A percentile compares a stretch with the other conserved stretches of the same genome.
phyloP scores from a whole-genome alignment of 2,888 invertebrate species.

The Mythimna impura region DNA sequence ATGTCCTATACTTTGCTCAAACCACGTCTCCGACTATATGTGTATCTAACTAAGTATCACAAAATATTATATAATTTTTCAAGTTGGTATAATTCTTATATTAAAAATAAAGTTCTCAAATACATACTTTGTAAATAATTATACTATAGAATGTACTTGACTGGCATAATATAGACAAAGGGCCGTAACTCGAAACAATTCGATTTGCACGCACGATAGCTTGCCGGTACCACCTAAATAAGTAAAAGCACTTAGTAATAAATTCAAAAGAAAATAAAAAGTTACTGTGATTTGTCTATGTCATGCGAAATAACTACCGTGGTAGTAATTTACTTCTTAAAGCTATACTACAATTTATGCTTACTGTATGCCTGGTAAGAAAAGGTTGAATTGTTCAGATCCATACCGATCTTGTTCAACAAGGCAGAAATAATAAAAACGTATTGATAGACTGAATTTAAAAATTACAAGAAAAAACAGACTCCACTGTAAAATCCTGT shows the following conservation, averaged over 20 bases:
- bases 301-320: conserved; percentile 21
- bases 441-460: conserved; percentile 2
- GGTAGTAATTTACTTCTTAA: conserved; percentile 30
- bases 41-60: conserved; percentile 2
- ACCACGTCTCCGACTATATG: not conserved
- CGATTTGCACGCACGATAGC: conserved; percentile 40
- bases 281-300: conserved; percentile 26
- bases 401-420: not conserved
- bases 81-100: not conserved
- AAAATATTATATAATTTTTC: not conserved
- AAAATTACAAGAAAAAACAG: not conserved
- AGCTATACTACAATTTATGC: conserved; percentile 24
- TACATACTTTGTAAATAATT: not conserved
- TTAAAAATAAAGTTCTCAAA: conserved; percentile 6
- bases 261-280: not conserved
- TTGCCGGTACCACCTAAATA: conserved; percentile 34
- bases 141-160: not conserved
- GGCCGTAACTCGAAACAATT: conserved; percentile 12
- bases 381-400: not conserved
- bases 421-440: not conserved
- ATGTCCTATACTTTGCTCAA: not conserved
- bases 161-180: conserved; percentile 35
- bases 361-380: conserved; percentile 15
- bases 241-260: conserved; percentile 31
- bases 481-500: not conserved